Evolutionary conservation across 2,888 invertebrate genomes (phyloP).

Genomic region (Antheraea yamamai): DNA sequence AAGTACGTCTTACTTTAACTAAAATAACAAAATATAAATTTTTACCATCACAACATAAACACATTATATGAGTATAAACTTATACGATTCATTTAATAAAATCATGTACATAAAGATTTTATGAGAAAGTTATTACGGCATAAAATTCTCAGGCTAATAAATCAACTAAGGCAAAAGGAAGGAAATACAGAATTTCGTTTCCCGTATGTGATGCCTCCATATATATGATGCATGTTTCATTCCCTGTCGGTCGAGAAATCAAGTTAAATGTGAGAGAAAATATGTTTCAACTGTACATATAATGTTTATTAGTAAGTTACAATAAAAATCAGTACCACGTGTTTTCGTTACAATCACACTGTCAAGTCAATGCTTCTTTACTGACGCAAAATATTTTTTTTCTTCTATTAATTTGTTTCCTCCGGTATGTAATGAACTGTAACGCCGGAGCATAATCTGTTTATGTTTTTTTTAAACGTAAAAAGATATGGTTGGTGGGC

Average conservation of each 20-base stretch:
- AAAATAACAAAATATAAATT: not conserved
- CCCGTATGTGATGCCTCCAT: conserved; percentile 10
- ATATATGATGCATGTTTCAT: conserved; percentile 18
- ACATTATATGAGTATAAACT: not conserved
- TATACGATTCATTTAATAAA: conserved; percentile 7
- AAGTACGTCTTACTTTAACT: not conserved
- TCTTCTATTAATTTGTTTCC: too few relatives aligned
- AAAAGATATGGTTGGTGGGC: too few relatives aligned
- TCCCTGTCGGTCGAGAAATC: conserved; percentile 10
- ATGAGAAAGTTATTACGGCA: conserved; percentile 6
- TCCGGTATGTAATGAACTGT: too few relatives aligned
- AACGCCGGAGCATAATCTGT: too few relatives aligned
- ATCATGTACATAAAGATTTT: not conserved
- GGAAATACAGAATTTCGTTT: conserved; percentile 12
- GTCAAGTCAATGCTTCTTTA: too few relatives aligned
- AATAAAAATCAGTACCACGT: not conserved
- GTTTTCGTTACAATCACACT: not conserved
- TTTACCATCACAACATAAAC: not conserved
- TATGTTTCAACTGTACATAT: not conserved
- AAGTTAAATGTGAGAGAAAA: not conserved
- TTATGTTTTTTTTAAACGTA: too few relatives aligned
- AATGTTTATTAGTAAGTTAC: not conserved
- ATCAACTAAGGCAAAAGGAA: conserved; percentile 13
- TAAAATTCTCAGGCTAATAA: conserved; percentile 10
- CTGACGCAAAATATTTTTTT: too few relatives aligned